Evolutionary conservation across 1,140 invertebrate species (phyloP).

Genomic region (Globodera rostochiensis): DNA sequence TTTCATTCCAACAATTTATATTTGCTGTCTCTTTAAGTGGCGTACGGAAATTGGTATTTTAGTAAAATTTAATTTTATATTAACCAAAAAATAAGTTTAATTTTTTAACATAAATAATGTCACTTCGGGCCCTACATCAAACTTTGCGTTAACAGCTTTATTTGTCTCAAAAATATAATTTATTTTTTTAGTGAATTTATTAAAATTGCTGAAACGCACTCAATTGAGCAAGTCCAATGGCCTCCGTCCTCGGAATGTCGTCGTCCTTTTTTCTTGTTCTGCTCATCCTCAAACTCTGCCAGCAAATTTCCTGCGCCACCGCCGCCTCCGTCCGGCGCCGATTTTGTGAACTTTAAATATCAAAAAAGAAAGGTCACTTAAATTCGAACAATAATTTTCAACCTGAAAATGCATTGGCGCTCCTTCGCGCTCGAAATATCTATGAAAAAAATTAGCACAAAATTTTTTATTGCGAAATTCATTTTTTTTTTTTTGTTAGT

Average conservation of each 20-base stretch:
- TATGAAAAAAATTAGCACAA: background rate
- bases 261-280: slow-evolving; percentile 12
- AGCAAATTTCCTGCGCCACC: slow-evolving; percentile 67
- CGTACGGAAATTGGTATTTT: too few relatives aligned
- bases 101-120: too few relatives aligned
- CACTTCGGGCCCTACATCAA: too few relatives aligned
- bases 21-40: too few relatives aligned
- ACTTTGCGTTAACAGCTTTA: too few relatives aligned
- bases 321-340: slow-evolving; percentile 74
- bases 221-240: slow-evolving; percentile 75
- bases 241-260: slow-evolving; percentile 15
- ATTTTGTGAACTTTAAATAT: background rate
- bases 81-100: too few relatives aligned
- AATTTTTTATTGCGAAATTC: too few relatives aligned
- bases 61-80: too few relatives aligned
- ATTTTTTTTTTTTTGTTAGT: too few relatives aligned
- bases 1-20: too few relatives aligned
- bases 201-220: slow-evolving; percentile 67
- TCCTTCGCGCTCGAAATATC: slow-evolving; percentile 93
- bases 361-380: background rate
- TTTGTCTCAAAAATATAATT: too few relatives aligned
- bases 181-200: too few relatives aligned
- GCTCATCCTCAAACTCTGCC: slow-evolving; percentile 10
- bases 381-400: slow-evolving; percentile 47
- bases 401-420: slow-evolving; percentile 81